Conservation (phyloP, 2,888 invertebrate genomes). For the Pollenia amentaria region DNA sequence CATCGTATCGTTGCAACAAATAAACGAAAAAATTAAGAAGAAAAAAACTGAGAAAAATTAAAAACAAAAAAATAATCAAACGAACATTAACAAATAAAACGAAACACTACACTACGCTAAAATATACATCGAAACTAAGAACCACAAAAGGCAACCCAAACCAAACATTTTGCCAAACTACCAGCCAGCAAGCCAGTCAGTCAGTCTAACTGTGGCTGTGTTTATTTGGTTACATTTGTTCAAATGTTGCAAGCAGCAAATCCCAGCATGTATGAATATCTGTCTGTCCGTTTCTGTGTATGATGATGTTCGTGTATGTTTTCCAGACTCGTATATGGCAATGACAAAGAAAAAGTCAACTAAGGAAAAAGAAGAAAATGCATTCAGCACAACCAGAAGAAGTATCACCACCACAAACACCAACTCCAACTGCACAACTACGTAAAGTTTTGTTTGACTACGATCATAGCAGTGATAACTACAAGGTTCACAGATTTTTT, state of each 20-base stretch:
- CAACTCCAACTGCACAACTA: constrained; percentile 26
- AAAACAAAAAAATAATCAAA: constrained; percentile 11
- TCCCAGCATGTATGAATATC: constrained; percentile 74
- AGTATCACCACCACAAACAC: constrained; percentile 53
- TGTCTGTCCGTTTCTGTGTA: constrained; percentile 36
- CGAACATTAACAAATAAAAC: constrained; percentile 32
- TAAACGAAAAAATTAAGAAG: neutral
- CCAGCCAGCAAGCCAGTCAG: constrained; percentile 35
- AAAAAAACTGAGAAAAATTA: constrained; percentile 41
- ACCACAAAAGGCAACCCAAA: constrained; percentile 56
- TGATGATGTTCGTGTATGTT: constrained; percentile 55
- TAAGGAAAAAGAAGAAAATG: constrained; percentile 73
- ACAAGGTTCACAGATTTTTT: constrained; percentile 83
- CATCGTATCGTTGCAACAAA: constrained; percentile 65
- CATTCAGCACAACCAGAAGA: constrained; percentile 75
- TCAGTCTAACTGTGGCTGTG: constrained; percentile 54
- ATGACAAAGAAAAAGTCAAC: constrained; percentile 65
- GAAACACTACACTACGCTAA: constrained; percentile 22
- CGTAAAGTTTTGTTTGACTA: constrained; percentile 71
- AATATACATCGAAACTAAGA: constrained; percentile 37
- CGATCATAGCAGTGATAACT: constrained; percentile 80
- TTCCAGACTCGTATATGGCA: constrained; percentile 50
- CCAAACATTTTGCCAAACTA: constrained; percentile 27
- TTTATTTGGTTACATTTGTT: constrained; percentile 50
- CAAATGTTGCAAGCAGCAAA: constrained; percentile 72